Evolutionary conservation across 1,140 invertebrate species (phyloP).

Genomic region (Oedothorax gibbosus): DNA sequence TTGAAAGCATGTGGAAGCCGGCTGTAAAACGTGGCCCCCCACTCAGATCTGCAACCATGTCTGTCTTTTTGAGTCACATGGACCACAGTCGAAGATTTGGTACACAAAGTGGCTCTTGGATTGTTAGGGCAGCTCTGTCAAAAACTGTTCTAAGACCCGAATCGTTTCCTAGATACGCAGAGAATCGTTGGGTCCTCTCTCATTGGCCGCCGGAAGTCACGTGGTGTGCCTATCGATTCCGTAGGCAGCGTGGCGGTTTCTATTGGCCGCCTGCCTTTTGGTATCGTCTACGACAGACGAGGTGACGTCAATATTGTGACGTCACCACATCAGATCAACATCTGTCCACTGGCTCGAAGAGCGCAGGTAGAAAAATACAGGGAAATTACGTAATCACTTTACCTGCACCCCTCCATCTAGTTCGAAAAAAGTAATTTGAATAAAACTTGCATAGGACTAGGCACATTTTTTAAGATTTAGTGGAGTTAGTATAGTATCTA

Average conservation of each 20-base stretch:
- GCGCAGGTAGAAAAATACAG: constrained; percentile 52
- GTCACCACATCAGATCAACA: constrained; percentile 34
- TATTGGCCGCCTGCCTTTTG: constrained; percentile 40
- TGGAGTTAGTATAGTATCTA: too few relatives aligned
- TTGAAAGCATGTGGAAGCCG: constrained; percentile 6
- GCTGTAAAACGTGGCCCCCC: constrained; percentile 25
- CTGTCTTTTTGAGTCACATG: constrained; percentile 51
- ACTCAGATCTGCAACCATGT: constrained; percentile 39
- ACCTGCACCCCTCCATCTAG: constrained; percentile 9
- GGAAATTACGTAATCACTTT: constrained; percentile 50
- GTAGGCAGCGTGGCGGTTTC: constrained; percentile 37
- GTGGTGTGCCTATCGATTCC: constrained; percentile 41
- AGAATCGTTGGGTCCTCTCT: constrained; percentile 24
- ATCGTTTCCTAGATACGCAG: constrained; percentile 55
- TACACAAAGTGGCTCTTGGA: constrained; percentile 27
- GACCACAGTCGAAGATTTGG: constrained; percentile 12
- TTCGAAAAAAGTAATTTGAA: background rate
- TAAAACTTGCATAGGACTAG: background rate
- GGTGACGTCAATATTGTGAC: constrained; percentile 58
- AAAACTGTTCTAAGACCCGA: constrained; percentile 46
- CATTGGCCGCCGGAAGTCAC: constrained; percentile 27
- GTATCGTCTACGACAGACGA: constrained; percentile 52
- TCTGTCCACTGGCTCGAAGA: constrained; percentile 20
- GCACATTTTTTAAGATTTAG: too few relatives aligned
- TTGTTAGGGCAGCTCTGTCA: constrained; percentile 38